Evolutionary conservation across 64 coral and sea anemone genomes (phyloP), one percentile per base, ranked within the genome.

Genomic region (Exaiptasia diaphana): DNA sequence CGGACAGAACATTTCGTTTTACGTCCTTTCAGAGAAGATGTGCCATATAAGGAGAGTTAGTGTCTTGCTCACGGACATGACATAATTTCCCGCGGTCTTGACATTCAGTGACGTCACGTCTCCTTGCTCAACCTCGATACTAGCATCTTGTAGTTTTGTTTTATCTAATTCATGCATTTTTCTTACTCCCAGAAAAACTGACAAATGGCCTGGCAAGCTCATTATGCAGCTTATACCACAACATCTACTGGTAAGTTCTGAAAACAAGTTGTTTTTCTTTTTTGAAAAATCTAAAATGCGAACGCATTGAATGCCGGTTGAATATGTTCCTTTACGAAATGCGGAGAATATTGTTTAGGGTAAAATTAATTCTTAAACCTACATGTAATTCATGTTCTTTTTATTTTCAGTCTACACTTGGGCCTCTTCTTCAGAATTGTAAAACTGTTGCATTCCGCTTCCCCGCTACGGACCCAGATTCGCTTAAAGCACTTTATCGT

Each of bases 381-480:
- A n/a, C n/a, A n/a, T n/a, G n/a, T n/a, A n/a, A 55, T 55, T 56
- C 32, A 3, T 38, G 7, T 32, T 61, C 18, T 58, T 76, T 46
- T 71, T 57, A 13, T 72, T 54, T 78, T 12, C 60, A 97, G 94
- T 92, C 94, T 45, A 89, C 67, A 24, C 73, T 97, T 35, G 94
- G 94, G 9, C 50, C 79, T 2, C 73, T 97, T 15, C 89, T 97
- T 0, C 94, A 97, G 27, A 92, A 91, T 59, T 97, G 88, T 38
- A 97, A 85, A 27, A 97, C 94, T n/a, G 94, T 97, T 10, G 84
- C 89, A 15, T 97, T 97, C 44, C 94, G 92, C 71, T 97, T 97
- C 82, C 88, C 94, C 49, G 84, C 89, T 2, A 91, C 90, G 64
- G 94, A 97, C 62, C 89, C 89, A 18, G 85, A 83, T 6, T 92